phyloP scores from a whole-genome alignment of 2,888 invertebrate genomes.

The Coelopa pilipes region DNA sequence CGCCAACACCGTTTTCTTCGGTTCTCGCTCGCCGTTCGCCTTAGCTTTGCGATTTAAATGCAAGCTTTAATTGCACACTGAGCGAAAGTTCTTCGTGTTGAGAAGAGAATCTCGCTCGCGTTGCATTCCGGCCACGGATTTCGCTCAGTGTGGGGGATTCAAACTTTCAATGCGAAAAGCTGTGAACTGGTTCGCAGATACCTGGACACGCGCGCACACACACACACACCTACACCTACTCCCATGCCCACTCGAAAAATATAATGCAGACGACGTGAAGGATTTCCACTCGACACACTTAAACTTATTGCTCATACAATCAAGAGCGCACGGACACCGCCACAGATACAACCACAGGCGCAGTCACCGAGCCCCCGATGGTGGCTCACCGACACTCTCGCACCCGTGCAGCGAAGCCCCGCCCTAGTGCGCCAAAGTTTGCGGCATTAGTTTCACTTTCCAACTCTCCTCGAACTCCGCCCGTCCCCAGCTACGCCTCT shows the following conservation, averaged over 20 bases:
- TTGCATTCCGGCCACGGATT: neutral
- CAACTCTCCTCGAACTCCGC: no score
- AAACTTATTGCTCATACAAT: slow-evolving; percentile 23
- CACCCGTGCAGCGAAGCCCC: neutral
- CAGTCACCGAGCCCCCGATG: neutral
- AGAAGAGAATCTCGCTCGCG: no score
- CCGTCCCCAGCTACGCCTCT: no score
- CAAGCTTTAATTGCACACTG: slow-evolving; percentile 4
- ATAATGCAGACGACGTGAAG: slow-evolving; percentile 19
- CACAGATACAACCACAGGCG: neutral
- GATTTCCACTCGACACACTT: slow-evolving; percentile 32
- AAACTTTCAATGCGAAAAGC: neutral
- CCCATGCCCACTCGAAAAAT: neutral
- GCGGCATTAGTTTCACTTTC: slow-evolving; percentile 17
- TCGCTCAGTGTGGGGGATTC: neutral
- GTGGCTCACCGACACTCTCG: neutral
- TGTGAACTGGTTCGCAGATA: slow-evolving; percentile 11
- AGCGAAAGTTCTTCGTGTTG: neutral
- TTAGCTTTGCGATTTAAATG: neutral
- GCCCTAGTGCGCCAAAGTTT: neutral
- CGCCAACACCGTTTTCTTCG: neutral
- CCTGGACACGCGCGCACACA: neutral
- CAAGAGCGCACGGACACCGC: slow-evolving; percentile 10
- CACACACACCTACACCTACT: neutral
- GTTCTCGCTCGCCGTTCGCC: neutral